phyloP scores from a whole-genome alignment of 2,888 invertebrate genomes.

The Dasysyrphus tricinctus region DNA sequence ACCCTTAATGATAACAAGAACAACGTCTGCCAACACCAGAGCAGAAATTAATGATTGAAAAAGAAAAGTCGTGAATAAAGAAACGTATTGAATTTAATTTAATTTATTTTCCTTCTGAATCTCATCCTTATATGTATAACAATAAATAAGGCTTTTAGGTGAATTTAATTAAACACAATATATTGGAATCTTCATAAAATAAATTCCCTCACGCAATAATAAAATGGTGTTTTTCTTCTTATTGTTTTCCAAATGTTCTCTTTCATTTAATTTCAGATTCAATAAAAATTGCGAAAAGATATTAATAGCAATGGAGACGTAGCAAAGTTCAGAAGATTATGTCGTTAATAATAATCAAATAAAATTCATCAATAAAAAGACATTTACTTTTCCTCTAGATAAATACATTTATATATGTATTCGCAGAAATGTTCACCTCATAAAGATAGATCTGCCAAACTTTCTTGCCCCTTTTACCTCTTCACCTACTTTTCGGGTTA shows the following conservation, averaged over 20 bases:
- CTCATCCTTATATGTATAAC: too few relatives aligned
- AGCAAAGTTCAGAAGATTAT: slow-evolving; percentile 18
- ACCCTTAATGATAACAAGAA: too few relatives aligned
- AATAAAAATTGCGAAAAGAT: slow-evolving; percentile 20
- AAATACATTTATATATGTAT: neutral
- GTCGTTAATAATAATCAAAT: slow-evolving; percentile 41
- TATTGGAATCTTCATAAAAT: neutral
- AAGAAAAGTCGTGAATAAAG: too few relatives aligned
- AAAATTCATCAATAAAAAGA: slow-evolving; percentile 31
- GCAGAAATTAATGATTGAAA: too few relatives aligned
- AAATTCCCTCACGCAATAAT: slow-evolving; percentile 12
- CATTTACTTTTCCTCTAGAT: neutral
- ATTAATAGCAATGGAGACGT: slow-evolving; percentile 14
- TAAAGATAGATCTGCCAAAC: neutral
- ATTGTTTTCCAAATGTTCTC: neutral
- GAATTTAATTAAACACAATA: too few relatives aligned
- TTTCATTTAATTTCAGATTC: neutral
- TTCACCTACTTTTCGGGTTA: neutral
- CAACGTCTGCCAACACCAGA: too few relatives aligned
- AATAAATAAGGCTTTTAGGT: too few relatives aligned
- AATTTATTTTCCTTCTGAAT: too few relatives aligned
- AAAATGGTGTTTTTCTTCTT: neutral
- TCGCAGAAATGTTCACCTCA: slow-evolving; percentile 13
- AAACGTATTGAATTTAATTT: too few relatives aligned
- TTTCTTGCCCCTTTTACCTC: neutral